phyloP scores from a whole-genome alignment of 2,797 vertebrate genomes.

The Notolabrus celidotus region DNA sequence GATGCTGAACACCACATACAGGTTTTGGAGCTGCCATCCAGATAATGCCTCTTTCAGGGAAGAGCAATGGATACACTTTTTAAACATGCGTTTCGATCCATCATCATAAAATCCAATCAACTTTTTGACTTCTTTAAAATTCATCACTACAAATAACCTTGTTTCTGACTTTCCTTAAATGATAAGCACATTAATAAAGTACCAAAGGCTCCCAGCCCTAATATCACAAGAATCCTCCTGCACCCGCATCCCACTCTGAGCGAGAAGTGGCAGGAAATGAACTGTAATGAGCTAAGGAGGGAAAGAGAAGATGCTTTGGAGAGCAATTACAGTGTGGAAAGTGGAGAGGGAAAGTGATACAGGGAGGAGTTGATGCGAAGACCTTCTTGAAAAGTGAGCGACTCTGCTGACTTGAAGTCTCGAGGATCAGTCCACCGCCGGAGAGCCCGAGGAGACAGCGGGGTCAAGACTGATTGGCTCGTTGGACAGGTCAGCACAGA shows the following conservation, averaged over 20 bases:
- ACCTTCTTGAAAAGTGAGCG: conserved; percentile 51
- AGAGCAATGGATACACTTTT: no score
- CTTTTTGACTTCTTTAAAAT: conserved; percentile 2
- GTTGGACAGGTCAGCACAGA: conserved; percentile 41
- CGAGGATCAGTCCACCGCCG: conserved; percentile 45
- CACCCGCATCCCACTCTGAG: conserved; percentile 19
- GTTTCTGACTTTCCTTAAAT: conserved; percentile 6
- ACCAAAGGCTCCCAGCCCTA: neutral
- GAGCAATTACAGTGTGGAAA: conserved; percentile 49
- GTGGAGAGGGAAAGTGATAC: conserved; percentile 30
- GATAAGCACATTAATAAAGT: conserved; percentile 11
- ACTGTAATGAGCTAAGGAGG: conserved; percentile 36
- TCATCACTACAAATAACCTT: conserved; percentile 4
- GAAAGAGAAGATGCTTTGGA: conserved; percentile 30
- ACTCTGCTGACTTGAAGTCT: conserved; percentile 46
- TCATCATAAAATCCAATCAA: neutral
- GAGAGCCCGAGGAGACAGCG: conserved; percentile 39
- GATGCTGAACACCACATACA: no score
- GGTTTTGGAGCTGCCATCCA: no score
- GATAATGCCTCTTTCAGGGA: no score
- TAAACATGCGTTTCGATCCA: no score
- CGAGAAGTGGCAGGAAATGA: conserved; percentile 17
- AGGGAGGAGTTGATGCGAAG: conserved; percentile 27
- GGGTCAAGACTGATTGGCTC: conserved; percentile 46
- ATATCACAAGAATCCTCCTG: conserved; percentile 8